phyloP scores from a whole-genome alignment of 2,113 vertebrate species.

The Pelvicachromis taeniatus region DNA sequence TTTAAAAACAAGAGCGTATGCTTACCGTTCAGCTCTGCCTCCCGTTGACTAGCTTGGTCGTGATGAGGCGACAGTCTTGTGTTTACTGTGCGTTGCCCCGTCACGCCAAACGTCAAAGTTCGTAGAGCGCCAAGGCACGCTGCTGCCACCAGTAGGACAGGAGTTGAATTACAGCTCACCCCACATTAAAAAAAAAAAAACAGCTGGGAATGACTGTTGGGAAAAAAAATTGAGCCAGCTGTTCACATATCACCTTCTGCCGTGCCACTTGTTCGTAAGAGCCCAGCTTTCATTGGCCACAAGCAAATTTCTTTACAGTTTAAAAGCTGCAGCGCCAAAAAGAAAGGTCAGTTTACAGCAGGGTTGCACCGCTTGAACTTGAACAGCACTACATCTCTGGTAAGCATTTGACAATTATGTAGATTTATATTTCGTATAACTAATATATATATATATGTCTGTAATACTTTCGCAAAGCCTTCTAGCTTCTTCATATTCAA shows the following conservation, averaged over 20 bases:
- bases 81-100: conserved; percentile 26
- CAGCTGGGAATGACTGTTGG: not conserved
- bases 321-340: conserved; percentile 9
- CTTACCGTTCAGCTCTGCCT: conserved; percentile 18
- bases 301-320: not conserved
- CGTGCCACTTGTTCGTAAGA: not conserved
- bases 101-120: not conserved
- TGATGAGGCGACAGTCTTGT: not conserved
- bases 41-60: not conserved
- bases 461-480: not conserved
- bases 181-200: not conserved
- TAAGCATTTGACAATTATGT: not conserved
- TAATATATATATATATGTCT: not conserved
- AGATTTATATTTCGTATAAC: not conserved
- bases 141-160: conserved; percentile 44
- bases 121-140: not conserved
- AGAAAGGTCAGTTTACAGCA: not conserved
- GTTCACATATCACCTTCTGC: conserved; percentile 8
- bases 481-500: not conserved
- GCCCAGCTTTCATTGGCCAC: not conserved
- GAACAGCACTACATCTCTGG: not conserved
- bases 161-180: conserved; percentile 10
- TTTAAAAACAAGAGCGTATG: fast-evolving
- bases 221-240: not conserved
- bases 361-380: not conserved